phyloP scores from a whole-genome alignment of 2,797 vertebrate species.

The Pelobates cultripes region DNA sequence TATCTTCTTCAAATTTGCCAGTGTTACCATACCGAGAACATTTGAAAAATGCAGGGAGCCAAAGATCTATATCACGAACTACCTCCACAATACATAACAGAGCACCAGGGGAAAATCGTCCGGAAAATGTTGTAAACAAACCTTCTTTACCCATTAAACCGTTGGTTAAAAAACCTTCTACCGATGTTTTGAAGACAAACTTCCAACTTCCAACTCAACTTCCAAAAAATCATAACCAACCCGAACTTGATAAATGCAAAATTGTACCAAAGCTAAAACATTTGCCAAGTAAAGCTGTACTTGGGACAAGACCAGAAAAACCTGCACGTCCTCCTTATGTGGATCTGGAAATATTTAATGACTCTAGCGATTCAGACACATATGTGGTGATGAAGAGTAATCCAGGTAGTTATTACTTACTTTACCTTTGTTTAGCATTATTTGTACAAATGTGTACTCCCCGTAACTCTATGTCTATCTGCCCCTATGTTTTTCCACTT shows the following conservation, averaged over 20 bases:
- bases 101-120: not conserved
- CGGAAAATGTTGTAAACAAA: slow-evolving; percentile 60
- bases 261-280: slow-evolving; percentile 73
- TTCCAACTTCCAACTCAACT: not conserved
- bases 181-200: slow-evolving; percentile 26
- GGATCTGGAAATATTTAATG: slow-evolving; percentile 66
- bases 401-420: slow-evolving; percentile 18
- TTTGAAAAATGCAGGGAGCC: not conserved
- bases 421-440: not conserved
- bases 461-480: no score
- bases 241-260: slow-evolving; percentile 62
- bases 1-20: slow-evolving; percentile 53
- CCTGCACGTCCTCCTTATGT: slow-evolving; percentile 75
- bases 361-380: slow-evolving; percentile 10
- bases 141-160: slow-evolving; percentile 66
- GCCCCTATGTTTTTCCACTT: no score
- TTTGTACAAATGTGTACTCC: not conserved
- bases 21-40: not conserved
- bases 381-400: slow-evolving; percentile 39
- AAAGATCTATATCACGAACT: slow-evolving; percentile 19
- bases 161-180: not conserved
- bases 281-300: slow-evolving; percentile 63
- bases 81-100: not conserved
- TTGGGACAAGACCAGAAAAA: slow-evolving; percentile 68
- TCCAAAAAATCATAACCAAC: slow-evolving; percentile 41